phyloP scores from a whole-genome alignment of 30 jellyfish, hydroid and myxozoan genomes.

The Chironex yamaguchii region DNA sequence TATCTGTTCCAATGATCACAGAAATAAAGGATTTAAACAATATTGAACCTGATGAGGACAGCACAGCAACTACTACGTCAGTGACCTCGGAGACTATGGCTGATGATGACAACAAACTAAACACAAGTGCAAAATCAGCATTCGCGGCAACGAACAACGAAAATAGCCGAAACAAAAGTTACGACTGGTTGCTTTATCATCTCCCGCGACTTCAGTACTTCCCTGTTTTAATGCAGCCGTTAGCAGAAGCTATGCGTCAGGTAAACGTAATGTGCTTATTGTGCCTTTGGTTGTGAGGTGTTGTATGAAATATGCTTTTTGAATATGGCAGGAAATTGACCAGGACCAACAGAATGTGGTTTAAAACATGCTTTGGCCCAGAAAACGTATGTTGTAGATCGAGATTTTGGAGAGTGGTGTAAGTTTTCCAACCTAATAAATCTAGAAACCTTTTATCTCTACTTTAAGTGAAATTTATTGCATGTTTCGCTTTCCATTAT shows the following conservation, averaged over 20 bases:
- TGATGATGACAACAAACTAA: background rate
- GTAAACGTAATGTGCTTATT: conserved; percentile 9
- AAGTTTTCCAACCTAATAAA: too few species aligned
- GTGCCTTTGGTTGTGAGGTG: too few species aligned
- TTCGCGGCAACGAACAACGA: background rate
- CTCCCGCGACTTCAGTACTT: conserved; percentile 70
- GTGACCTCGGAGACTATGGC: background rate
- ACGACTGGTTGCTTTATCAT: conserved; percentile 72
- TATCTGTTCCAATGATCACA: background rate
- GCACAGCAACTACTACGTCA: background rate
- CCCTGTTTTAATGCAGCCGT: conserved; percentile 30
- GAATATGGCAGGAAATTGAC: too few species aligned
- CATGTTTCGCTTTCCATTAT: background rate
- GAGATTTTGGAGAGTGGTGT: too few species aligned
- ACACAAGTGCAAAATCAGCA: background rate
- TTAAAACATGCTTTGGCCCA: too few species aligned
- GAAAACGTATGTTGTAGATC: too few species aligned
- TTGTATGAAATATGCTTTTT: too few species aligned
- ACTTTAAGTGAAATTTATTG: too few species aligned
- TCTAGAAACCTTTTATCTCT: too few species aligned
- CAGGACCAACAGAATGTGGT: too few species aligned
- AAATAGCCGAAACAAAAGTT: background rate
- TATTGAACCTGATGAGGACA: background rate
- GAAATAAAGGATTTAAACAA: background rate
- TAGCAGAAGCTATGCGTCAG: conserved; percentile 80